Evolutionary conservation across 2,113 vertebrate genomes (phyloP).

Genomic region (Serranochromis macrocephalus): DNA sequence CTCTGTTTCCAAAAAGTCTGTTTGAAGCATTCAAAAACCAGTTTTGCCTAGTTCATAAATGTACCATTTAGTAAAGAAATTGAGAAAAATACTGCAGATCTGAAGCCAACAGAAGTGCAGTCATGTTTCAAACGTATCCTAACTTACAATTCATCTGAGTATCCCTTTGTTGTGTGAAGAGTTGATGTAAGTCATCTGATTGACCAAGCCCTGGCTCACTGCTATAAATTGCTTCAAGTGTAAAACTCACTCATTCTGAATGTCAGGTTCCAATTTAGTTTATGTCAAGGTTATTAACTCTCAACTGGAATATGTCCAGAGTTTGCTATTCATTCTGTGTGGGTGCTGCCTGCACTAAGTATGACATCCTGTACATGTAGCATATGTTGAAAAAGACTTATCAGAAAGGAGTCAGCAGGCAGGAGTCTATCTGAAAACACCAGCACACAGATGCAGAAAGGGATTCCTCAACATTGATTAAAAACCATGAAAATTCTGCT

Average conservation of each 20-base stretch:
- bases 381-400: not conserved
- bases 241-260: not conserved
- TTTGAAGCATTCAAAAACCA: not conserved
- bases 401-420: not conserved
- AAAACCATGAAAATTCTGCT: not conserved
- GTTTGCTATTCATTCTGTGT: not conserved
- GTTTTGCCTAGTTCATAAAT: not conserved
- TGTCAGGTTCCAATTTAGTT: not conserved
- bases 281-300: not conserved
- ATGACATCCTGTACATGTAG: not conserved
- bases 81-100: not conserved
- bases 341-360: not conserved
- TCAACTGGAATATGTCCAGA: not conserved
- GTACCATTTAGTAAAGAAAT: not conserved
- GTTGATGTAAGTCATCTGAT: not conserved
- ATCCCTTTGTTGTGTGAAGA: not conserved
- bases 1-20: not conserved
- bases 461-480: not conserved
- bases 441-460: not conserved
- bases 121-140: not conserved
- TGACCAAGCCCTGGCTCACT: not conserved
- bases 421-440: not conserved
- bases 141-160: not conserved
- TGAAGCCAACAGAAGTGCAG: not conserved
- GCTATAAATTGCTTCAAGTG: not conserved